A percentile compares a stretch with the other conserved stretches of the same genome.
These are phyloP conservation scores for Heliothis virescens DNA, from an alignment of 1,140 invertebrate genomes.

Conservation along the genomic window DNA sequence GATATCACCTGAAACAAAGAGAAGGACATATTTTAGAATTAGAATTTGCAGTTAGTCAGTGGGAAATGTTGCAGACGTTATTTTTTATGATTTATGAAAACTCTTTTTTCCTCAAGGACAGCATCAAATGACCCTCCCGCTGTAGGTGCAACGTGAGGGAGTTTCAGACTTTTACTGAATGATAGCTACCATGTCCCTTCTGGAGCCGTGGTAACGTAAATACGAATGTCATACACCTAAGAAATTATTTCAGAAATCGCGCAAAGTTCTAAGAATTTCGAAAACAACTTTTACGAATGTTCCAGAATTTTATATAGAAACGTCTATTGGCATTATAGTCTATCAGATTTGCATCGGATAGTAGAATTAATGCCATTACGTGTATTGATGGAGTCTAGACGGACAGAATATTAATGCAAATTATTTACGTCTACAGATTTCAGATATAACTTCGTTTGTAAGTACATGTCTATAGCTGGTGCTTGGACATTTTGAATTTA, in stretches of 20 bases:
- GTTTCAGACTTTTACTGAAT: too few relatives aligned
- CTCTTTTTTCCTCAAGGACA: too few relatives aligned
- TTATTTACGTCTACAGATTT: background rate
- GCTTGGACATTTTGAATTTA: too few relatives aligned
- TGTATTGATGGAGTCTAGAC: slow-evolving; percentile 33
- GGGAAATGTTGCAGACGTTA: too few relatives aligned
- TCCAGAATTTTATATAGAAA: background rate
- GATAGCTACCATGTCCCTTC: too few relatives aligned
- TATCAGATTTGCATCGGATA: background rate
- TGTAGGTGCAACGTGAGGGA: too few relatives aligned
- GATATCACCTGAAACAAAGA: slow-evolving; percentile 23
- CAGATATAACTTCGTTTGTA: background rate
- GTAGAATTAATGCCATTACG: slow-evolving; percentile 9
- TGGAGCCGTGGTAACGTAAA: too few relatives aligned
- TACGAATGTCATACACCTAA: too few relatives aligned
- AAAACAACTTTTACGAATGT: background rate
- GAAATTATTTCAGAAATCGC: background rate
- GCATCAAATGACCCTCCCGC: too few relatives aligned
- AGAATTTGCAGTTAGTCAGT: too few relatives aligned
- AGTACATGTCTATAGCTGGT: background rate
- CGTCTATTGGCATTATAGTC: background rate
- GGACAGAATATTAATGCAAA: slow-evolving; percentile 11
- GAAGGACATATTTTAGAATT: background rate
- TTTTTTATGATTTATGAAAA: too few relatives aligned
- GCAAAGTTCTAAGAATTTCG: background rate